Conservation (phyloP, 2,797 vertebrate species). For the Fistularia commersonii region DNA sequence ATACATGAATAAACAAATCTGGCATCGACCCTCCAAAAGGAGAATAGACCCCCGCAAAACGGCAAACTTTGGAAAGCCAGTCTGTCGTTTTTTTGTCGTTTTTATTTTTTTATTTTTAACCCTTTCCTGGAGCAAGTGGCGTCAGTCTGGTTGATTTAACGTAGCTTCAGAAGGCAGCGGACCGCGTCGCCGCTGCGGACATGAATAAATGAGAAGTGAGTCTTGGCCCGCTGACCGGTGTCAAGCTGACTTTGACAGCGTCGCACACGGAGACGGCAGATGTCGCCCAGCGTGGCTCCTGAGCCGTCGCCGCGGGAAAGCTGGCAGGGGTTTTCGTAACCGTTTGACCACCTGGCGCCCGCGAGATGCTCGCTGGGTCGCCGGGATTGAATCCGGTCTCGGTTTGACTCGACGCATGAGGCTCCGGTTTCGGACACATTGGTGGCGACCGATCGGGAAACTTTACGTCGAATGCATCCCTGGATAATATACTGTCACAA, state of each 20-base stretch:
- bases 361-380: too few species aligned
- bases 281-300: conserved; percentile 52
- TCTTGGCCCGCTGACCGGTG: conserved; percentile 48
- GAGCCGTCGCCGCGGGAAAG: conserved; percentile 36
- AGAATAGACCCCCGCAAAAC: too few species aligned
- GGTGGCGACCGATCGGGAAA: too few species aligned
- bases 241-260: conserved; percentile 61
- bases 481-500: too few species aligned
- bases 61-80: conserved; percentile 27
- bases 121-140: conserved; percentile 26
- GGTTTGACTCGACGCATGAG: too few species aligned
- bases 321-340: conserved; percentile 7
- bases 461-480: too few species aligned
- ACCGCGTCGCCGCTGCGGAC: conserved; percentile 52
- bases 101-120: conserved; percentile 28
- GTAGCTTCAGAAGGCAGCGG: conserved; percentile 25
- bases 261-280: conserved; percentile 54
- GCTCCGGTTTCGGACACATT: too few species aligned
- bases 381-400: too few species aligned
- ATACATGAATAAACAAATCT: too few species aligned
- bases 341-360: too few species aligned
- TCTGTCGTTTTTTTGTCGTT: too few species aligned
- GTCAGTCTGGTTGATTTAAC: conserved; percentile 45
- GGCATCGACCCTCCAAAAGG: too few species aligned
- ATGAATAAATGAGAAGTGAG: conserved; percentile 53